Base-by-base conservation (phyloP, 2,888 invertebrate genomes). In the Campopleginae sp. region DNA sequence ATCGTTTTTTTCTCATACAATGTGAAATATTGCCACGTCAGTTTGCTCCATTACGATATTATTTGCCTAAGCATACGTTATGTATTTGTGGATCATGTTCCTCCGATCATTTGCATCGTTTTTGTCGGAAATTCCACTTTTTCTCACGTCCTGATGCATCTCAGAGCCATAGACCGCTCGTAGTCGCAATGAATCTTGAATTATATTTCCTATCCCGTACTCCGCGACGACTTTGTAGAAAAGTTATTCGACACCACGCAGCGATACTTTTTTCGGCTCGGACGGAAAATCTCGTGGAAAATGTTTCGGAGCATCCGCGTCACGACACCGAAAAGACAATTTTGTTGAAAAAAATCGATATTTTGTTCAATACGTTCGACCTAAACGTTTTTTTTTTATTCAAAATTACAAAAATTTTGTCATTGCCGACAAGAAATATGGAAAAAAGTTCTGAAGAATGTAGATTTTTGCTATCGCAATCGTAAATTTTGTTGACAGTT, bases 61-160 rank as follows among this genome's bases (percentile, higher is more conserved):
- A 54, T 54, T 23, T 23, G 54, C 54, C 12, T 0, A 4, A 27
- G 23, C 19, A 0, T 12, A 27, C 27, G 4, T 54, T 54, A 54
- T 54, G 12, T 54, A 54, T 54, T 12, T 23, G 23, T 54, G 33
- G 33, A 54, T 54, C 54, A 54, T 54, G 23, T 54, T 54, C 23
- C 54, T 27, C 12, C 10, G 23, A 2, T 27, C 23, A 4, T 54
- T 12, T 54, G 33, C 38, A 5, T 38, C 5, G 6, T 27, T 14
- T 27, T 27, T 14, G 12, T 10, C 27, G 5, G 14, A 27, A 14
- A 27, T 27, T 58, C 66, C n/a, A 51, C 38, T 51, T 38, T 51
- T 81, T 81, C 70, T 68, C 75, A 80, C 80, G 72, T 72, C 23
- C 27, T 4, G 6, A 42, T 71, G 14, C 48, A 46, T 31, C 27